These are phyloP conservation scores for Stictonetta naevosa DNA, from an alignment of 2,113 vertebrate genomes.

Conservation along the genomic window DNA sequence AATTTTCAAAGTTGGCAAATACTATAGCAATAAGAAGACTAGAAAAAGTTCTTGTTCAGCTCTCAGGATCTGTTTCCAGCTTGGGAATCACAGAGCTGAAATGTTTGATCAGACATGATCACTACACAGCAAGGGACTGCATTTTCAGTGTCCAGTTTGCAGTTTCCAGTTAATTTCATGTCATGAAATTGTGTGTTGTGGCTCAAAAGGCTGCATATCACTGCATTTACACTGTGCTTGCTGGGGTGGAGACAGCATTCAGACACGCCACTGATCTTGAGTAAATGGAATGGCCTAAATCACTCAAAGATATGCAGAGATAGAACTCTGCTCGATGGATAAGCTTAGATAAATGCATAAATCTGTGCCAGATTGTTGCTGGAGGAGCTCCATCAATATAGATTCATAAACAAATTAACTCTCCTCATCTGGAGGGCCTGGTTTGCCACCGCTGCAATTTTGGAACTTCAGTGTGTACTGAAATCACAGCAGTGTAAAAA, in stretches of 20 bases:
- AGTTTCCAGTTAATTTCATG: background rate
- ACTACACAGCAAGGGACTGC: background rate
- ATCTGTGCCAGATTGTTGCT: background rate
- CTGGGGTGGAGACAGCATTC: background rate
- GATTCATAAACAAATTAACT: slow-evolving; percentile 16
- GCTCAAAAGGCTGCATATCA: background rate
- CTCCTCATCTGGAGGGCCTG: background rate
- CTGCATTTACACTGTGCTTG: background rate
- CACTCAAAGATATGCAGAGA: background rate
- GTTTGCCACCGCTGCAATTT: background rate
- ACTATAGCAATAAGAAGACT: background rate
- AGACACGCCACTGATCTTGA: background rate
- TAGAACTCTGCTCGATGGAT: background rate
- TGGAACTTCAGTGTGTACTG: background rate
- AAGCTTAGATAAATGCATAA: background rate
- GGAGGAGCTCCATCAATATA: background rate
- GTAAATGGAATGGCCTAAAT: background rate
- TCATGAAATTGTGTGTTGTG: background rate
- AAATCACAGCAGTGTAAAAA: background rate
- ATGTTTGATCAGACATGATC: background rate
- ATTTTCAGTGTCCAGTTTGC: background rate
- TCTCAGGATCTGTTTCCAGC: background rate
- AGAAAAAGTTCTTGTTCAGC: background rate
- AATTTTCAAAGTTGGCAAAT: background rate
- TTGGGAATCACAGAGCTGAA: background rate